phyloP scores from a whole-genome alignment of 2,888 invertebrate species.

The Himalopsyche japonica region DNA sequence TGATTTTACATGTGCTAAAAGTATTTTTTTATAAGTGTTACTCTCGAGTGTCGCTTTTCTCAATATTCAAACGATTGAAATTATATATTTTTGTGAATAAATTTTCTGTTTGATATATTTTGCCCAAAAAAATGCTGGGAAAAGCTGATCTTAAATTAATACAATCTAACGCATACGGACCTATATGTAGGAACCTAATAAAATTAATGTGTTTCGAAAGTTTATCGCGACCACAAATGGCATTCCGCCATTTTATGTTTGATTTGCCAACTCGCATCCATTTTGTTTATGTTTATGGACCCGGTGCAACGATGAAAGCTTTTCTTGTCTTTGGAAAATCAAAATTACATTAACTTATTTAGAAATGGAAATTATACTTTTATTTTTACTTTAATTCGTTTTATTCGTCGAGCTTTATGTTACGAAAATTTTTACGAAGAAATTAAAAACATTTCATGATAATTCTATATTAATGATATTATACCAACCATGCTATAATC shows the following conservation, averaged over 20 bases:
- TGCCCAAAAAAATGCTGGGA: neutral
- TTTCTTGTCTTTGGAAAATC: neutral
- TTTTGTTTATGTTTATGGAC: neutral
- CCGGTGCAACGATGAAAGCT: neutral
- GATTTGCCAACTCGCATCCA: neutral
- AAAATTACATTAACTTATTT: neutral
- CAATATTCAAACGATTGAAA: no score
- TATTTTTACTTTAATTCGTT: neutral
- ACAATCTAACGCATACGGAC: neutral
- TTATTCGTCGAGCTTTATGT: neutral
- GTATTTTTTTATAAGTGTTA: no score
- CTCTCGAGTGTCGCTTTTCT: no score
- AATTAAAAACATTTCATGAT: no score
- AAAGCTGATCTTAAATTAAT: neutral
- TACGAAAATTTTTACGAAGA: no score
- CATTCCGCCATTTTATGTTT: neutral
- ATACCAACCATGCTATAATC: neutral
- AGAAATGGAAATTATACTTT: neutral
- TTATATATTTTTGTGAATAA: no score
- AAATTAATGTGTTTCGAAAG: neutral
- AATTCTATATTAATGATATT: no score
- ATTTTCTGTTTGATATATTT: neutral
- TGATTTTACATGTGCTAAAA: no score
- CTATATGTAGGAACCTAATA: neutral
- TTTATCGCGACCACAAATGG: neutral